phyloP scores from a whole-genome alignment of 1,140 invertebrate genomes.

The Armadillidium nasatum region DNA sequence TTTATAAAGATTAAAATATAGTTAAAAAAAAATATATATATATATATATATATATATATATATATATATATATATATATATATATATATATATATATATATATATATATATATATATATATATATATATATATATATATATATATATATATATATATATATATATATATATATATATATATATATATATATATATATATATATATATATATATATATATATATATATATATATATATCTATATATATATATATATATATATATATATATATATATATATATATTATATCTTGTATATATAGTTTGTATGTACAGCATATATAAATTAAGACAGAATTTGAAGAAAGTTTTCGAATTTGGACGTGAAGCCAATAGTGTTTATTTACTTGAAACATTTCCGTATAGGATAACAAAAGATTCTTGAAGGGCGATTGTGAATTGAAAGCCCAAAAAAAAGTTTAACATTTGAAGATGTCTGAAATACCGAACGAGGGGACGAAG shows the following conservation, averaged over 20 bases:
- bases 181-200: slow-evolving; percentile 4
- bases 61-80: neutral
- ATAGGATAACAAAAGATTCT: neutral
- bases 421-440: neutral
- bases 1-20: neutral
- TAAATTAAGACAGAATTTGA: neutral
- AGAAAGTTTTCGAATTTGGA: neutral
- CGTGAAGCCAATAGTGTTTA: neutral
- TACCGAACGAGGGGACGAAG: neutral
- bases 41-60: neutral
- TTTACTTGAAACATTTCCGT: neutral
- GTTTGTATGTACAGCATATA: too few species aligned
- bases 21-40: neutral
- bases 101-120: slow-evolving; percentile 10
- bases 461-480: slow-evolving; percentile 1
- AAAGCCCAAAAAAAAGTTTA: neutral
- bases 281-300: too few species aligned
- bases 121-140: neutral
- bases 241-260: too few species aligned
- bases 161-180: neutral
- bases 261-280: too few species aligned
- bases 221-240: too few species aligned
- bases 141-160: neutral
- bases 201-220: neutral
- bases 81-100: neutral